These are phyloP conservation scores for Otus sunia DNA, from an alignment of 2,113 vertebrate species.

Conservation along the genomic window DNA sequence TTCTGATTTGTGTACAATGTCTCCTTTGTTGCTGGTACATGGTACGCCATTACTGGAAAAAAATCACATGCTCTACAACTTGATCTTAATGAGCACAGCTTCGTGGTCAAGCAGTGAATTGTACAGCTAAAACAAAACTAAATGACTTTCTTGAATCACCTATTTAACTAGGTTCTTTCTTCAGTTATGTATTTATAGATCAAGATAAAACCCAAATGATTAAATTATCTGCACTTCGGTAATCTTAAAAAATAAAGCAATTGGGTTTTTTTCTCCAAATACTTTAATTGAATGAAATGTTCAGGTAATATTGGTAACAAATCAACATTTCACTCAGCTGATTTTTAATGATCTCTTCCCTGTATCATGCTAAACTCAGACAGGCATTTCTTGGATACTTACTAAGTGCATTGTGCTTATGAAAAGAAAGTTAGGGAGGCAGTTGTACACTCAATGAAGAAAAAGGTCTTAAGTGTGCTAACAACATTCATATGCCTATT, in stretches of 20 bases:
- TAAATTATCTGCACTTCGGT: neutral
- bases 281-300: neutral
- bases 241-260: neutral
- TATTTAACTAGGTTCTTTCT: neutral
- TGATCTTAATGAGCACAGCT: slow-evolving; percentile 16
- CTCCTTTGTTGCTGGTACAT: neutral
- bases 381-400: neutral
- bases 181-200: neutral
- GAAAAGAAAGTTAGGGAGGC: neutral
- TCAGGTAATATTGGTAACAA: neutral
- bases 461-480: neutral
- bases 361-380: neutral
- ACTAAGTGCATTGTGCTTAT: neutral
- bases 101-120: neutral
- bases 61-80: neutral
- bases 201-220: neutral
- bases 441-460: neutral
- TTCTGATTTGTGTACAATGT: neutral
- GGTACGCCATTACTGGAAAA: neutral
- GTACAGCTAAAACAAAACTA: neutral
- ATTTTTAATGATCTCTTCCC: neutral
- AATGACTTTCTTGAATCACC: neutral
- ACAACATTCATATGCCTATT: neutral
- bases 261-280: neutral
- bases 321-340: neutral